A percentile compares a stretch with the other conserved stretches of the same genome.
Evolutionary conservation across 1,140 invertebrate genomes (phyloP).

Genomic region (Drosophila sp.): DNA sequence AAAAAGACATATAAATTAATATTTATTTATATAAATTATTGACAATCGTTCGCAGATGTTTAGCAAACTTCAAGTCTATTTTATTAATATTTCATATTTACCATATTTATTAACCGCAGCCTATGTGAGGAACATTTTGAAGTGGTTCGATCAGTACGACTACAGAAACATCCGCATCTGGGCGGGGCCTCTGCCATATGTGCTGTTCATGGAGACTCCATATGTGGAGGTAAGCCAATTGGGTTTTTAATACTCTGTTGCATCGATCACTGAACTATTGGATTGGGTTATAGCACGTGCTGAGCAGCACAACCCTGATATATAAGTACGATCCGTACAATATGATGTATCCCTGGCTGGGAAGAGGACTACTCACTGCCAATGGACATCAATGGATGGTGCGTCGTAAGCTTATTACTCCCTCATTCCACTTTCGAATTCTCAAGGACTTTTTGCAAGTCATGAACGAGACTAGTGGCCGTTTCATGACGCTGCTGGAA

Average conservation of each 20-base stretch:
- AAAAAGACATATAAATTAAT: too few relatives aligned
- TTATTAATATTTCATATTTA: background rate
- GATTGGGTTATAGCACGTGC: constrained; percentile 21
- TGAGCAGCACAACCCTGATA: constrained; percentile 45
- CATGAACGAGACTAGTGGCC: constrained; percentile 88
- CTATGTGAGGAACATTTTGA: constrained; percentile 27
- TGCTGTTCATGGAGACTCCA: constrained; percentile 33
- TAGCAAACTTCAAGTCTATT: too few relatives aligned
- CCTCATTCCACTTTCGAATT: constrained; percentile 93
- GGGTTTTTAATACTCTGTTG: background rate
- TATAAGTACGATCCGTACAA: constrained; percentile 71
- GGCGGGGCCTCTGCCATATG: constrained; percentile 38
- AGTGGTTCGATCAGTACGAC: constrained; percentile 25
- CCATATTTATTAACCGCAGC: constrained; percentile 20
- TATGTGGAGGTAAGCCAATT: constrained; percentile 44
- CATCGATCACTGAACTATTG: background rate
- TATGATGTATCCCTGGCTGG: constrained; percentile 83
- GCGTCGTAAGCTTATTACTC: constrained; percentile 86
- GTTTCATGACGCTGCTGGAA: constrained; percentile 86
- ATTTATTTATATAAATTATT: too few relatives aligned
- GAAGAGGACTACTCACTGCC: constrained; percentile 79
- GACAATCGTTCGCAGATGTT: too few relatives aligned
- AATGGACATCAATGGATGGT: constrained; percentile 59
- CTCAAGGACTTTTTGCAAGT: constrained; percentile 89
- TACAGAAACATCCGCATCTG: constrained; percentile 43